Base-by-base conservation (phyloP, 1,140 invertebrate genomes). In the Aphelenchoides besseyi region DNA sequence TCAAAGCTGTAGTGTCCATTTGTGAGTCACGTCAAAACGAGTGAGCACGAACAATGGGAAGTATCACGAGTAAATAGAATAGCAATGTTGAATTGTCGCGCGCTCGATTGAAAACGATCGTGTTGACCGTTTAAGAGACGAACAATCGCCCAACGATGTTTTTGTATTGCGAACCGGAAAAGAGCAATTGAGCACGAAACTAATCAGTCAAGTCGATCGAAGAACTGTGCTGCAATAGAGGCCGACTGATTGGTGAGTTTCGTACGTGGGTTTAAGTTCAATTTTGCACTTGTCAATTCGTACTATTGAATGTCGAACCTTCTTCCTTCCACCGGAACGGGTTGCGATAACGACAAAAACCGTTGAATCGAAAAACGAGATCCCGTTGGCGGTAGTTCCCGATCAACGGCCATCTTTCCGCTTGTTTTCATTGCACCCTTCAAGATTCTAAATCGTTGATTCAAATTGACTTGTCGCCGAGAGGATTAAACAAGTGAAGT, bases 61-160 rank as follows among this genome's bases (percentile, higher is more conserved):
- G 41, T 23, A 23, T 23, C 12, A 48, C 41, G 41, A 48, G 41
- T 23, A 48, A 48, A 23, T 23, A 23, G 41, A 48, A 48, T 23
- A 48, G 12, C 41, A 48, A 48, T 23, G 41, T 48, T 12, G 12
- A 23, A 23, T 48, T 48, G 41, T 16, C 41, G 41, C 41, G 41
- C 41, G 41, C 12, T 12, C 41, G 41, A 48, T 48, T 48, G 41
- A 48, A 12, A 23, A 48, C 12, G 12, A 48, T 12, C 12, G 12
- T 48, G 41, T 48, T 48, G 41, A 48, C 41, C 41, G 41, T 48
- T 48, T 48, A 48, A 48, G 41, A 48, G 41, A 23, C 12, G n/a
- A n/a, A n/a, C n/a, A n/a, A n/a, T n/a, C n/a, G 41, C 41, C 41
- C 12, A 12, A 23, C 41, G 41, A 48, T 48, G 41, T 12, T 48